Base-by-base conservation (phyloP, 2,113 vertebrate genomes). In the Thinocorus orbignyianus region DNA sequence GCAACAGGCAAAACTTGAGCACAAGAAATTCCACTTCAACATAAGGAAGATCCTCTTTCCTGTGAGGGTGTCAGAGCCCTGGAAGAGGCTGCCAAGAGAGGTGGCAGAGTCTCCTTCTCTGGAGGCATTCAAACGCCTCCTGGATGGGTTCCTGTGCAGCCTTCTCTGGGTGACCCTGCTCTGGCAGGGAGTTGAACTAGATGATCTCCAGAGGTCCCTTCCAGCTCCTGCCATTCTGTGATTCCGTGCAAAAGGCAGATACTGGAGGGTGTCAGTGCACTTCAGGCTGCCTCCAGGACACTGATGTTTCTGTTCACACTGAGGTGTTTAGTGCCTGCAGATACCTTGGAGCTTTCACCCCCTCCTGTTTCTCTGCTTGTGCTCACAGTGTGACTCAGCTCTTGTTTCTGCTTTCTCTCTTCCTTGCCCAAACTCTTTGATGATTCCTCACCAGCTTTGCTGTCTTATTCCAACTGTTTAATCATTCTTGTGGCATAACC, bases 221-320 rank as follows among this genome's bases (percentile, higher is more conserved):
- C 28, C 62, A 65, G 6, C 18, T 28, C 39, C 13, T 42, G 4
- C 18, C 11, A 28, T 9, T 62, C 37, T 18, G 24, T n/a, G 20
- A n/a, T n/a, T 19, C 55, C 26, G 60, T 15, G 49, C 20, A 41
- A 54, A 72, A 73, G 23, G 15, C 33, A 31, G 37, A 33, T 24
- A 7, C 30, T 48, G 58, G 31, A 61, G 33, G 28, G 11, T 33
- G 22, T 31, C n/a, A 41, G 48, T 15, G 13, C 26, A 48, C 39
- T 42, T 28, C 26, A 30, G 37, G 66, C 20, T 90, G 62, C 42
- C 17, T 62, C 35, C 26, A 30, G 41, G 41, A 37, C 26, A 10
- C 24, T 0, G 2, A 10, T 26, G 9, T 10, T 69, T 76, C 26
- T 42, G 74, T 60, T 16, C 20, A 18, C 11, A 2, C 7, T 2